Conservation (phyloP, 37 sponge, comb jelly and placozoan genomes). For the Ephydatia muelleri region DNA sequence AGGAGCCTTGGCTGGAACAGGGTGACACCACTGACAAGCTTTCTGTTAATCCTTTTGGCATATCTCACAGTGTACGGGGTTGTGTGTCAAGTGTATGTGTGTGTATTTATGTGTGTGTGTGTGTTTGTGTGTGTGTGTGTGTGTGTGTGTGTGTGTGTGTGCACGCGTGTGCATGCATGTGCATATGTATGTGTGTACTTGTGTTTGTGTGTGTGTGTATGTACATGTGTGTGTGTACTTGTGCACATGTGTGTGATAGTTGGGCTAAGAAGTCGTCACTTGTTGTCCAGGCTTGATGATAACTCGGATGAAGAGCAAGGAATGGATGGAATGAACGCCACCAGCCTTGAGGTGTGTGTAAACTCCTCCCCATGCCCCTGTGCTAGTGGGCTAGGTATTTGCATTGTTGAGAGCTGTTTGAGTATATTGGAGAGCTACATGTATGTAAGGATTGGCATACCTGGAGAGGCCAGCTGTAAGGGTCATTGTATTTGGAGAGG, state of each 20-base stretch:
- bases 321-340: background rate
- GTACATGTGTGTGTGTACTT: background rate
- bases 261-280: background rate
- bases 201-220: background rate
- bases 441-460: too few species aligned
- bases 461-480: too few species aligned
- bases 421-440: too few species aligned
- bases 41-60: too few species aligned
- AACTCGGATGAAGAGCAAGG: background rate
- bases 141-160: background rate
- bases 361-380: too few species aligned
- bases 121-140: background rate
- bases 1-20: too few species aligned
- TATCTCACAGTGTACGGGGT: too few species aligned
- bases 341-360: background rate
- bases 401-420: too few species aligned
- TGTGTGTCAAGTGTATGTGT: too few species aligned
- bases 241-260: background rate
- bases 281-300: background rate
- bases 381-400: too few species aligned
- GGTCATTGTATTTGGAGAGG: background rate
- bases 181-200: too few species aligned
- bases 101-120: background rate
- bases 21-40: too few species aligned
- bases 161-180: background rate